Base-by-base conservation (phyloP, 2,797 vertebrate species). In the Dermochelys coriacea region DNA sequence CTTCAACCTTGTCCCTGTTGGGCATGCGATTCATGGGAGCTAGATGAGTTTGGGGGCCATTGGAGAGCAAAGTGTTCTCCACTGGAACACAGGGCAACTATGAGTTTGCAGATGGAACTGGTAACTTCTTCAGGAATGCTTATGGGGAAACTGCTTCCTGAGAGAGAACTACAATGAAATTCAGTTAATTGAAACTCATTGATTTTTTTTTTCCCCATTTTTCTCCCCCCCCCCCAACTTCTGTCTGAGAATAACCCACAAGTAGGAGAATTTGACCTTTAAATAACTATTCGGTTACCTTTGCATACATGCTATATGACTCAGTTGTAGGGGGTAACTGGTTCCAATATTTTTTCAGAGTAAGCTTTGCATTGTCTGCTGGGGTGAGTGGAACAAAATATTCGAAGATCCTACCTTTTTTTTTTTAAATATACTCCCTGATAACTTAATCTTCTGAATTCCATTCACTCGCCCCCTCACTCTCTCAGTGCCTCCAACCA, bases 291-390 rank as follows among this genome's bases (percentile, higher is more conserved):
- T 45, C 87, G 85, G 34, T 47, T 71, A 25, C 8, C n/a, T 86
- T 74, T 88, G 71, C 68, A 31, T 87, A 41, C 84, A 47, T 23
- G 61, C 91, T 87, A 85, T 81, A 41, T 86, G 86, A 87, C n/a
- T n/a, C n/a, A n/a, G n/a, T n/a, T n/a, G n/a, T n/a, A n/a, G n/a
- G n/a, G n/a, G n/a, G n/a, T n/a, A n/a, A 83, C 59, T 95, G 86
- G 81, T 64, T 95, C 82, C 85, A 86, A 50, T 86, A 89, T 82
- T n/a, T 77, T 88, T 89, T 78, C 37, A 64, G 87, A 93, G 86
- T 71, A 64, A 82, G 29, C 27, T 87, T 89, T 88, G 74, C 82
- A 75, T 85, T 87, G 87, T 57, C 94, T 87, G 57, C 86, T 47
- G 4, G 57, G 9, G 7, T 94, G 78, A 85, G 86, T 37, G 80